Conservation (phyloP, 2,797 vertebrate genomes). For the Scarus forsteni region DNA sequence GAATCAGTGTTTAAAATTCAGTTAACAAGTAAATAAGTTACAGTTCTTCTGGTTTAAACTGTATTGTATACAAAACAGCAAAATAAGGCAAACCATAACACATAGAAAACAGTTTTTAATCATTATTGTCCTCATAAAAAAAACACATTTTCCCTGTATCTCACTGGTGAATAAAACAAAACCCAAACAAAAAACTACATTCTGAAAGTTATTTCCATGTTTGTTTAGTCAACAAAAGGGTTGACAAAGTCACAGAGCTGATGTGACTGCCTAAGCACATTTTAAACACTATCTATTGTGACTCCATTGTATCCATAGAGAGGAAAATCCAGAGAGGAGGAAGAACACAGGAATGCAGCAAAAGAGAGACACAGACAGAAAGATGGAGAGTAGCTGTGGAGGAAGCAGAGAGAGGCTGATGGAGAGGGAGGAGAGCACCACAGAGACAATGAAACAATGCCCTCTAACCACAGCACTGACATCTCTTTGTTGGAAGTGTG, state of each 20-base stretch:
- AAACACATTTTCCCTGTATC: not conserved
- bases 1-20: too few relatives aligned
- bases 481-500: constrained; percentile 88
- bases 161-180: not conserved
- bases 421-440: constrained; percentile 57
- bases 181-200: not conserved
- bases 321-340: constrained; percentile 28
- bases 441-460: constrained; percentile 80
- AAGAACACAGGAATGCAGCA: not conserved
- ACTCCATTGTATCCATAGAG: constrained; percentile 19
- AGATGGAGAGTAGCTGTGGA: constrained; percentile 27
- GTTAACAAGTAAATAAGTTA: too few relatives aligned
- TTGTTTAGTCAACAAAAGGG: not conserved
- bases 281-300: constrained; percentile 4
- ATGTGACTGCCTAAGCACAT: not conserved
- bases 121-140: too few relatives aligned
- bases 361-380: constrained; percentile 7
- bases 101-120: not conserved
- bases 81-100: not conserved
- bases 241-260: constrained; percentile 2
- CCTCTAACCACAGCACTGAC: constrained; percentile 84
- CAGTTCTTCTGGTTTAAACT: too few relatives aligned
- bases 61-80: too few relatives aligned
- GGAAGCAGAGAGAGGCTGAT: constrained; percentile 39
- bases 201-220: not conserved